A percentile compares a stretch with the other conserved stretches of the same genome.
Conservation (phyloP, 1,140 invertebrate genomes). For the Odontomachus brunneus region DNA sequence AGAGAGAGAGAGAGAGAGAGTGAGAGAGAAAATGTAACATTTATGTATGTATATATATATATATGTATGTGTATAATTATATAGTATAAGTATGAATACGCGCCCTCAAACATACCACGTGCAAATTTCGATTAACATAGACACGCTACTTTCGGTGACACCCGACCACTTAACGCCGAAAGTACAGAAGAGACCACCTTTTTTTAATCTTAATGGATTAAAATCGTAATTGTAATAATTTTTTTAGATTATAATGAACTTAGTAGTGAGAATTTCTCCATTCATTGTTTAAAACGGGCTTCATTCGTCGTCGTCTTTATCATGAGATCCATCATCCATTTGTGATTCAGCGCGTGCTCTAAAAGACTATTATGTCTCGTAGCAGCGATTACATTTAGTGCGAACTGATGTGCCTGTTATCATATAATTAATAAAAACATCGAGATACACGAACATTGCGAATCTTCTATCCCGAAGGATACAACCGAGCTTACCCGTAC, state of each 20-base stretch:
- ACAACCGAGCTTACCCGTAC: no score
- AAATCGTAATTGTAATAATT: background rate
- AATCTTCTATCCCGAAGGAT: no score
- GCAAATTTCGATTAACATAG: background rate
- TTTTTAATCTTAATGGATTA: no score
- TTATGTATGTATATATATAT: constrained; percentile 27
- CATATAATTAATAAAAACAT: constrained; percentile 43
- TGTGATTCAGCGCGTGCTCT: background rate
- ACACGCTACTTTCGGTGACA: background rate
- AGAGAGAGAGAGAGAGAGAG: background rate
- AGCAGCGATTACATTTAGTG: constrained; percentile 27
- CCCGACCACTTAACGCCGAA: background rate
- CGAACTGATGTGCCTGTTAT: constrained; percentile 66
- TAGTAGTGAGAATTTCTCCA: background rate
- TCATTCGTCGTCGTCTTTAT: background rate
- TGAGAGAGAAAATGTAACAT: constrained; percentile 5
- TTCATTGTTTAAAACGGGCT: background rate
- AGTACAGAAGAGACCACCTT: background rate
- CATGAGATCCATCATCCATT: constrained; percentile 24
- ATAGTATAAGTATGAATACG: background rate
- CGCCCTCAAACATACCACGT: background rate
- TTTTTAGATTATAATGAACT: constrained; percentile 2
- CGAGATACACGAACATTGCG: background rate
- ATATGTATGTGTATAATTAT: constrained; percentile 9
- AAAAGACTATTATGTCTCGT: background rate